Evolutionary conservation across 2,797 vertebrate genomes (phyloP).

Genomic region (Pantherophis alleghaniensis): DNA sequence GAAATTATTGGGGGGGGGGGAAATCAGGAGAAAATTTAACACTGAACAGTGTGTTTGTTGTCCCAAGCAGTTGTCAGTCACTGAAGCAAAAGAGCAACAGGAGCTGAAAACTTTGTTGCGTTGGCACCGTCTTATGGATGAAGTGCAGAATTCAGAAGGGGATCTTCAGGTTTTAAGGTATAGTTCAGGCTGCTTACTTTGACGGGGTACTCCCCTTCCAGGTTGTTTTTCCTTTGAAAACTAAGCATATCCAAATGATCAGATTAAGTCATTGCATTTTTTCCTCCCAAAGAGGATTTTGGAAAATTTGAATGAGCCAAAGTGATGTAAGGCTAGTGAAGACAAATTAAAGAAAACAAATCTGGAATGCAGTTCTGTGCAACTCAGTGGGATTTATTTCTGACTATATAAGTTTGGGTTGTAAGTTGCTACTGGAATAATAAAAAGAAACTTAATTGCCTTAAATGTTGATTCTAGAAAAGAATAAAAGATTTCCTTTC

Average conservation of each 20-base stretch:
- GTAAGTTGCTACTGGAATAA: not conserved
- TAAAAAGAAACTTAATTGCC: not conserved
- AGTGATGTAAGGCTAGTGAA: not conserved
- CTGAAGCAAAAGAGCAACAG: constrained; percentile 76
- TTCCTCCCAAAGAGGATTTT: not conserved
- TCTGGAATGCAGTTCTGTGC: not conserved
- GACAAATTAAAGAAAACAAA: not conserved
- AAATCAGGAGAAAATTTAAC: not conserved
- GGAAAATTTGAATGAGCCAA: not conserved
- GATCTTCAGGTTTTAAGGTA: constrained; percentile 94
- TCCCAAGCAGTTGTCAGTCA: constrained; percentile 72
- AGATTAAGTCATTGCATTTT: constrained; percentile 36
- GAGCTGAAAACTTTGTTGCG: constrained; percentile 86
- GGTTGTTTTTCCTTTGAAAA: constrained; percentile 13
- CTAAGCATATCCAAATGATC: constrained; percentile 1
- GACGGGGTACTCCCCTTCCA: not conserved
- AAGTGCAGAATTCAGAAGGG: constrained; percentile 85
- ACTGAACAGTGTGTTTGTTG: constrained; percentile 31
- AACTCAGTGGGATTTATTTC: not conserved
- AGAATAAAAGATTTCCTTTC: not conserved
- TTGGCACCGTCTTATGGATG: constrained; percentile 87
- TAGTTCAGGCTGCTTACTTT: not conserved
- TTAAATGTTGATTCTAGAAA: not conserved
- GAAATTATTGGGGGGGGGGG: not conserved
- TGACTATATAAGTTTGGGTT: not conserved